Conservation (phyloP, 2,888 invertebrate species). For the Drosophila antonietae region DNA sequence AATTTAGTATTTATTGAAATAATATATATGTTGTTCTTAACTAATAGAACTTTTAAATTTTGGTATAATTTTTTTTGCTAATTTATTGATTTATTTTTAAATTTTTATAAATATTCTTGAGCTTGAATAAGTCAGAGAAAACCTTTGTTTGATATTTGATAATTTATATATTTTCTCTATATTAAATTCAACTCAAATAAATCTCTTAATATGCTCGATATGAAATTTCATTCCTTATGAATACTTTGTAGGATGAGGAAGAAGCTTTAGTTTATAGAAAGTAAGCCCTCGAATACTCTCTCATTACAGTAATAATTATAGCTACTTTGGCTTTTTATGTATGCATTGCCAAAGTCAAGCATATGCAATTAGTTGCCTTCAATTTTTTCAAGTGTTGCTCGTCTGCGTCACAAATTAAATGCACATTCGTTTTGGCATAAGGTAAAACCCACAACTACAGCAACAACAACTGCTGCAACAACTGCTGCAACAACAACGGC, state of each 20-base stretch:
- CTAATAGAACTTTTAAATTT: too few species aligned
- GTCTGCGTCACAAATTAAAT: constrained; percentile 67
- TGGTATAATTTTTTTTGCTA: too few species aligned
- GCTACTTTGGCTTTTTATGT: not conserved
- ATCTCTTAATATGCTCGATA: too few species aligned
- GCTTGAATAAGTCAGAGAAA: too few species aligned
- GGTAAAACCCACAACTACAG: constrained; percentile 57
- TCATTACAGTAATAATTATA: not conserved
- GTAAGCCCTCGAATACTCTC: not conserved
- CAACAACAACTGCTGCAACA: not conserved
- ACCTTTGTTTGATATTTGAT: too few species aligned
- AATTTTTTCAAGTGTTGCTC: constrained; percentile 43
- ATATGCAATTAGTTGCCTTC: not conserved
- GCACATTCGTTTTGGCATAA: constrained; percentile 64
- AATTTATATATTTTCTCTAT: too few species aligned
- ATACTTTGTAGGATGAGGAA: too few species aligned
- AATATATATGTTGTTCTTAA: too few species aligned
- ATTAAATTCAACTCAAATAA: too few species aligned
- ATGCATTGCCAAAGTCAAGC: not conserved
- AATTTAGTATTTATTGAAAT: not conserved
- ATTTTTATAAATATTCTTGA: too few species aligned
- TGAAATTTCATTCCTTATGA: too few species aligned
- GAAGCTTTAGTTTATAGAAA: not conserved
- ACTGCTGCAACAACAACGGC: not conserved
- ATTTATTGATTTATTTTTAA: too few species aligned